Evolutionary conservation across 1,140 invertebrate species (phyloP).

Genomic region (Carcinoscorpius rotundicauda): DNA sequence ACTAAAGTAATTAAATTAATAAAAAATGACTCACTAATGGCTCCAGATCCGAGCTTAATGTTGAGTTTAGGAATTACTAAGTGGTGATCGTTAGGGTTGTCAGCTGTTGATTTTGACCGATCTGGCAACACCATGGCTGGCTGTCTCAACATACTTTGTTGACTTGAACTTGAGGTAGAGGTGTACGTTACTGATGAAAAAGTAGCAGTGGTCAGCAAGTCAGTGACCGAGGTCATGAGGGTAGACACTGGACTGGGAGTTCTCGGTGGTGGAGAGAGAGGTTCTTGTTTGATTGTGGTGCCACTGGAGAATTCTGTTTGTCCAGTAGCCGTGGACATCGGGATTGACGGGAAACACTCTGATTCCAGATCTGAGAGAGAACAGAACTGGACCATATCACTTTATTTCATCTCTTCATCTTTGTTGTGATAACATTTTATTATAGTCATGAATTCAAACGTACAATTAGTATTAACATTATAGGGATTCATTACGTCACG

Average conservation of each 20-base stretch:
- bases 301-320: slow-evolving; percentile 20
- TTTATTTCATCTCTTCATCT: too few species aligned
- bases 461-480: too few species aligned
- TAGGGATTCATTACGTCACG: too few species aligned
- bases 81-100: slow-evolving; percentile 6
- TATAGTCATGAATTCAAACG: too few species aligned
- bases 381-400: background rate
- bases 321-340: slow-evolving; percentile 43
- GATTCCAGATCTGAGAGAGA: slow-evolving; percentile 61
- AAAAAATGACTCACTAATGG: slow-evolving; percentile 6
- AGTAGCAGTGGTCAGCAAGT: too few species aligned
- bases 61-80: slow-evolving; percentile 43
- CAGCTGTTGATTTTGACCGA: too few species aligned
- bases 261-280: slow-evolving; percentile 27
- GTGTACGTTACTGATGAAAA: too few species aligned
- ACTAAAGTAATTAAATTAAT: too few species aligned
- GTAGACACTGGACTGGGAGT: background rate
- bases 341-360: slow-evolving; percentile 61
- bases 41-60: slow-evolving; percentile 29
- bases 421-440: too few species aligned
- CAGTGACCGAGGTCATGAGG: too few species aligned
- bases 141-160: slow-evolving; percentile 43
- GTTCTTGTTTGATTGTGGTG: slow-evolving; percentile 35
- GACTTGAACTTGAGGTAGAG: too few species aligned
- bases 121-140: slow-evolving; percentile 30